A percentile compares a stretch with the other conserved stretches of the same genome.
These are phyloP conservation scores for Lumbricus terrestris DNA, from an alignment of 2,888 invertebrate species.

Conservation along the genomic window DNA sequence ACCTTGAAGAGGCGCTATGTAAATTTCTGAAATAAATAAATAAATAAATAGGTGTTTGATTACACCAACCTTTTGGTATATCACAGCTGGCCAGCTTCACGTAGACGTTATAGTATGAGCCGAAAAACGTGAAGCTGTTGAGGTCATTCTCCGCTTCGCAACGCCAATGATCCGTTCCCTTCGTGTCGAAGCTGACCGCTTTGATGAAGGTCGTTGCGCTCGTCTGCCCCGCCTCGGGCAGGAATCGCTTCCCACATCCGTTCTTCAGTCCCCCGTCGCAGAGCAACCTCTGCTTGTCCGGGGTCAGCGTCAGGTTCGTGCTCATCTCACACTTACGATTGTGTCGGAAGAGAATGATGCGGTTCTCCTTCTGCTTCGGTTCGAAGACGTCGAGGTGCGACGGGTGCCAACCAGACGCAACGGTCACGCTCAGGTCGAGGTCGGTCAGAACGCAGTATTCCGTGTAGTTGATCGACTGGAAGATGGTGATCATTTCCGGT, in stretches of 20 bases:
- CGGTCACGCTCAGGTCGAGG: constrained; percentile 33
- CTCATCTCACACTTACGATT: constrained; percentile 34
- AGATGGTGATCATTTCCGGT: constrained; percentile 26
- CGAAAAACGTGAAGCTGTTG: constrained; percentile 32
- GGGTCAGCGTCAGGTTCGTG: constrained; percentile 36
- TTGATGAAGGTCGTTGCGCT: constrained; percentile 34
- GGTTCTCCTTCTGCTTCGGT: constrained; percentile 29
- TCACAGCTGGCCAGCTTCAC: constrained; percentile 34
- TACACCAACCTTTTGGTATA: constrained; percentile 32
- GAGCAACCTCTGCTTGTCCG: constrained; percentile 36
- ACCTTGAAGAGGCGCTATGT: neutral
- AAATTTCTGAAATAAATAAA: no score
- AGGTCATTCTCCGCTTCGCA: constrained; percentile 24
- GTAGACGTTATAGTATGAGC: constrained; percentile 35
- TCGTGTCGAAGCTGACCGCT: constrained; percentile 36
- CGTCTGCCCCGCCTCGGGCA: constrained; percentile 34
- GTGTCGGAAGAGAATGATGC: constrained; percentile 32
- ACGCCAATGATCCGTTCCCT: constrained; percentile 22
- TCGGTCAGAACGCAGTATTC: constrained; percentile 38
- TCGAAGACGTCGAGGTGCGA: constrained; percentile 36
- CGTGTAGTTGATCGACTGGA: constrained; percentile 36
- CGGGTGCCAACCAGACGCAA: constrained; percentile 37
- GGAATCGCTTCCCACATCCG: constrained; percentile 34
- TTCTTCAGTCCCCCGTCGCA: constrained; percentile 37
- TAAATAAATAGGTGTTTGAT: no score